Evolutionary conservation across 2,113 vertebrate species (phyloP).

Genomic region (Strix uralensis): DNA sequence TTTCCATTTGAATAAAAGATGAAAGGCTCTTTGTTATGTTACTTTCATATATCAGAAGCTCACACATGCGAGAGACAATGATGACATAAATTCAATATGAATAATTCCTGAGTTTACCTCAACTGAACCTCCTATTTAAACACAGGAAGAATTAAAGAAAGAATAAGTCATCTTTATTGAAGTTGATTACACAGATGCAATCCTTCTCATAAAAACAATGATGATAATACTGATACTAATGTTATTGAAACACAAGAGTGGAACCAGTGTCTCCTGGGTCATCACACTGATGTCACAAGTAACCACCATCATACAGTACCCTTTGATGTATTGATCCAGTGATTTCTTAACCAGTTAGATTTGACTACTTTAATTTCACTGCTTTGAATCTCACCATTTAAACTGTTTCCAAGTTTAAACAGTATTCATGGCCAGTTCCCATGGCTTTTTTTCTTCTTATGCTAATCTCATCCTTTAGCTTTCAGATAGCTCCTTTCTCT

Average conservation of each 20-base stretch:
- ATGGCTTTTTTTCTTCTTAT: neutral
- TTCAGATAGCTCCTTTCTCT: neutral
- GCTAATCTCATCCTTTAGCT: neutral
- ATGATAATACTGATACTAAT: neutral
- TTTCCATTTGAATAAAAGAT: neutral
- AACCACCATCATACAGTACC: neutral
- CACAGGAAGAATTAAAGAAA: neutral
- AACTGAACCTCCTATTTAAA: neutral
- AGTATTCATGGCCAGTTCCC: neutral
- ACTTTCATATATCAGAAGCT: neutral
- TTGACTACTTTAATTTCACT: neutral
- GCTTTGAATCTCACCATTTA: neutral
- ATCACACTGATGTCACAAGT: neutral
- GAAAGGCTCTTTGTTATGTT: neutral
- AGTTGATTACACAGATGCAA: neutral
- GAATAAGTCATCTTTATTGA: neutral
- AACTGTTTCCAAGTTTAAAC: neutral
- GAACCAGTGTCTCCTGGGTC: neutral
- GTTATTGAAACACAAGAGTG: neutral
- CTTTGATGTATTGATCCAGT: neutral
- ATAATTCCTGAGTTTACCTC: neutral
- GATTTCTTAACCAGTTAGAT: neutral
- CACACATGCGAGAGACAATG: neutral
- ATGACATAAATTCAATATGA: neutral
- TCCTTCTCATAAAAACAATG: neutral